Conservation (phyloP, 2,797 vertebrate species). For the Pseudomugil gertrudae region DNA sequence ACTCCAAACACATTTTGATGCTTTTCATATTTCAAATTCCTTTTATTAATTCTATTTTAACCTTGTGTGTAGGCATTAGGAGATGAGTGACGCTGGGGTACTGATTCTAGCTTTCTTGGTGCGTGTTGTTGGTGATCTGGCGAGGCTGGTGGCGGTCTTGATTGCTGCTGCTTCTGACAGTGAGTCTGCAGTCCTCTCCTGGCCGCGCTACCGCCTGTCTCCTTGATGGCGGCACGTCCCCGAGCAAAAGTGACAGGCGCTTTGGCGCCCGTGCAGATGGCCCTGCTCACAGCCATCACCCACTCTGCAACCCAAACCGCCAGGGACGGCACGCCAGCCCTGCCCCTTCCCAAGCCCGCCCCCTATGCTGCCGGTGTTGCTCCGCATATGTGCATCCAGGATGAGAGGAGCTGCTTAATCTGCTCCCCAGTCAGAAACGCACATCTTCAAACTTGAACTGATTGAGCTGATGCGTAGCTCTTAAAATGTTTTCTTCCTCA, state of each 20-base stretch:
- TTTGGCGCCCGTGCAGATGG: slow-evolving; percentile 89
- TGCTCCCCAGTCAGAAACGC: slow-evolving; percentile 54
- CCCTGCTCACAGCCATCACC: slow-evolving; percentile 90
- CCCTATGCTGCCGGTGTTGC: slow-evolving; percentile 59
- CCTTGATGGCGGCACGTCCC: slow-evolving; percentile 87
- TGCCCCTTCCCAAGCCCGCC: slow-evolving; percentile 56
- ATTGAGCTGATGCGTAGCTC: slow-evolving; percentile 45
- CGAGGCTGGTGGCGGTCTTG: slow-evolving; percentile 75
- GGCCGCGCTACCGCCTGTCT: slow-evolving; percentile 90
- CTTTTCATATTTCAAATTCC: slow-evolving; percentile 21
- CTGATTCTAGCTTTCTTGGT: slow-evolving; percentile 40
- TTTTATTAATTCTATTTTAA: slow-evolving; percentile 36
- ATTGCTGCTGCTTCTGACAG: slow-evolving; percentile 78
- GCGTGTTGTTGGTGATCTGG: slow-evolving; percentile 73
- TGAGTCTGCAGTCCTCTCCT: slow-evolving; percentile 77
- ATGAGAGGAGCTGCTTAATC: slow-evolving; percentile 52
- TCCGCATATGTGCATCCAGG: slow-evolving; percentile 61
- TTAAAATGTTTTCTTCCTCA: slow-evolving; percentile 22
- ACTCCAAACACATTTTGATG: slow-evolving; percentile 33
- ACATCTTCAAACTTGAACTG: slow-evolving; percentile 46
- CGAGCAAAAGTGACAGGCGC: slow-evolving; percentile 94
- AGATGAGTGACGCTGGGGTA: slow-evolving; percentile 36
- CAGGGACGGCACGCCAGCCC: slow-evolving; percentile 72
- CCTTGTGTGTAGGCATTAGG: slow-evolving; percentile 25
- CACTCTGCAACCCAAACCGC: slow-evolving; percentile 83